A percentile compares a stretch with the other conserved stretches of the same genome.
Evolutionary conservation across 2,797 vertebrate genomes (phyloP).

Genomic region (Eulemur coronatus): DNA sequence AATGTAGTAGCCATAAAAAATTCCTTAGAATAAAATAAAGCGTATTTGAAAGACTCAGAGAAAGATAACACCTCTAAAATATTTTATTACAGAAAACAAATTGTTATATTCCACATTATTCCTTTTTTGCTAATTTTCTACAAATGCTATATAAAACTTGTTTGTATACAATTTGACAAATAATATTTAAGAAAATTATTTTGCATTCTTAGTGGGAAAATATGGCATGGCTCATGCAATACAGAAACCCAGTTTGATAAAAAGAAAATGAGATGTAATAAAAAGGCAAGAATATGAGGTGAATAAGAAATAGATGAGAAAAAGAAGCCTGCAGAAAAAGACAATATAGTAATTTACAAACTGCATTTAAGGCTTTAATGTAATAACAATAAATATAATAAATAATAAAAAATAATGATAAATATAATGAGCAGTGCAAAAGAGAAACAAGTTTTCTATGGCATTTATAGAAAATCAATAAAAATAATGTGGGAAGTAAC

Average conservation of each 20-base stretch:
- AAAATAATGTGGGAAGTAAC: background rate
- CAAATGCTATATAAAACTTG: background rate
- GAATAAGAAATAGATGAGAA: background rate
- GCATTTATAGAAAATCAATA: background rate
- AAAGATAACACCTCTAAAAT: background rate
- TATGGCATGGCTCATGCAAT: background rate
- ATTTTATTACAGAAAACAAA: background rate
- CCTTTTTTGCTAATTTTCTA: background rate
- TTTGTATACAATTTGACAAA: background rate
- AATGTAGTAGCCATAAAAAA: background rate
- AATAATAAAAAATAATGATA: background rate
- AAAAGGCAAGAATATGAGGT: background rate
- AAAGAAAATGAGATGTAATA: background rate
- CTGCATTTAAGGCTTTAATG: background rate
- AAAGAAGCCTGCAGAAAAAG: background rate
- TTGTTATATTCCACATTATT: background rate
- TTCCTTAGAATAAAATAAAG: background rate
- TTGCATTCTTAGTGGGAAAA: background rate
- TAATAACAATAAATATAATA: background rate
- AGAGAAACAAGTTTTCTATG: background rate
- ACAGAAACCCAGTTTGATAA: background rate
- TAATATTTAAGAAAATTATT: slow-evolving; percentile 15
- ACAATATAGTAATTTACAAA: background rate
- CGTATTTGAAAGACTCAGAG: background rate
- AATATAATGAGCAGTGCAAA: background rate